Base-by-base conservation (phyloP, 2,797 vertebrate genomes). In the Alosa sapidissima region DNA sequence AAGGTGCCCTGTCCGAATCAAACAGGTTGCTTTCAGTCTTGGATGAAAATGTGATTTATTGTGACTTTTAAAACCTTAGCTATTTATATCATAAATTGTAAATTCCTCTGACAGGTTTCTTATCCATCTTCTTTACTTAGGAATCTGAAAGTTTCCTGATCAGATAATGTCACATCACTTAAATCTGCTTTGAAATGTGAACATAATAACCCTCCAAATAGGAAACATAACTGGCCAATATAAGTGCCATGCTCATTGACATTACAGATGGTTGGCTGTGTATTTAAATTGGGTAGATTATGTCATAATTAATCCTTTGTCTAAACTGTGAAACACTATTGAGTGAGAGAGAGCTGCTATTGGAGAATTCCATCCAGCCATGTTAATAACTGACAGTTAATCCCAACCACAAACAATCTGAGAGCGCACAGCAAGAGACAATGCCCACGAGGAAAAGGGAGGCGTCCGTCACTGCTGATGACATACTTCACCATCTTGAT, bases 1-100 rank as follows among this genome's bases (percentile, higher is more conserved):
- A 78, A 78, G 72, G 72, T 78, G 72, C 72, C 72, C 72, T 78
- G 72, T 78, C 41, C 16, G 72, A 78, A 78, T 78, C 72, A 78
- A 78, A 78, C 72, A 78, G 72, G 72, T 78, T 78, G 72, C 72
- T 28, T n/a, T 51, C 49, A 62, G 58, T 78, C 41, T 78, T 78
- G 72, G 3, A 47, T 21, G 16, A 45, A 78, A 78, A 41, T 47
- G 41, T 7, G 0, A 78, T 78, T 78, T 47, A 16, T 41, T 78
- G 14, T 47, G 36, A 45, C 14, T 72, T 45, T 47, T 21, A 13
- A 45, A 78, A 47, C 36, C 5, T 45, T 8, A 4, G 14, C 41
- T 47, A 21, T 45, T 45, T 45, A 10, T 78, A 78, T 78, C 28
- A 36, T 14, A 45, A 16, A 36, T 75, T 0, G 24, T 6, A 5